Evolutionary conservation across 2,113 vertebrate species (phyloP), one percentile per base, ranked within the genome.

Genomic region (Triplophysa dalaica): DNA sequence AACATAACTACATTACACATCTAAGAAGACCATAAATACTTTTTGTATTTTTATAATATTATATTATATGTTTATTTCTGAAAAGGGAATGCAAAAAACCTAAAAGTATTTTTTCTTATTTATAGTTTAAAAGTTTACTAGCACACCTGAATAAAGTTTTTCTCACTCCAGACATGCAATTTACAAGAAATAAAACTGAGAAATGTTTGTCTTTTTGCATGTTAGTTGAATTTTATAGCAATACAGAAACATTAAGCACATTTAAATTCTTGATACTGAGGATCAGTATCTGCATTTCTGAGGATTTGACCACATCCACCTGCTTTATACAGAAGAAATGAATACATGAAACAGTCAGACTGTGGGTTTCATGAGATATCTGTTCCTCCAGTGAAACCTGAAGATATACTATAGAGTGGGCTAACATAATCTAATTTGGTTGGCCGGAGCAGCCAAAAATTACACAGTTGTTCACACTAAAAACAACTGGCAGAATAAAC

Each of bases 281-380:
- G 87, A 91, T 89, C 88, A 89, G 41, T 88, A 14, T 86, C 87
- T 81, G 83, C 85, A 88, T 89, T 90, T 88, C 81, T 77, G 88
- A 87, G 87, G 86, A 87, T 87, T 89, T 90, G 88, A 90, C 89
- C 90, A 90, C 89, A 88, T 88, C 88, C 90, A 90, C 89, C 90
- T 91, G 86, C 89, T 89, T 87, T 87, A 88, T 77, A 89, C 87
- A 85, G 85, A 16, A 29, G 19, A 38, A 58, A 21, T 68, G 50
- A 70, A 24, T 68, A 61, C 65, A 62, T 65, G 26, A 66, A 38
- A 24, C 24, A 24, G 24, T 24, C 24, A 24, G 33, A 17, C n/a
- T 26, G 54, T 66, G 13, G 24, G 26, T 10, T 62, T 67, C 24
- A 24, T 24, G 24, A 24, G 24, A 24, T 24, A 24, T 88, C 82